Base-by-base conservation (phyloP, 1,140 invertebrate genomes). In the Popillia japonica region DNA sequence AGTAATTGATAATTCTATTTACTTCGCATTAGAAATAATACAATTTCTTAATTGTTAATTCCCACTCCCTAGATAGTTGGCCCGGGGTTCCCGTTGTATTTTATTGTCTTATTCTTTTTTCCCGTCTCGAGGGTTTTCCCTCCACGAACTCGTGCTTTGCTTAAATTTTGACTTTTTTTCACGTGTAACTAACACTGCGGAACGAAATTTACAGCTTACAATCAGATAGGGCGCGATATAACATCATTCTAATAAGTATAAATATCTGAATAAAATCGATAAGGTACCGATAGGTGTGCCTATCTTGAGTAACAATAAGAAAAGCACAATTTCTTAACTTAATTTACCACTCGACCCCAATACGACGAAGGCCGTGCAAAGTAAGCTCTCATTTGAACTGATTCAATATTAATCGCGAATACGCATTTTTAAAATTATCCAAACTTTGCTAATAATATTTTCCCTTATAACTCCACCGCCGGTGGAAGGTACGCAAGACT, bases 41-140 rank as follows among this genome's bases (percentile, higher is more conserved):
- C 75, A 83, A 83, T 83, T 81, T 82, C 78, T 79, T 83, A 81
- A 82, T 81, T 81, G 80, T 80, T 82, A 82, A 81, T 81, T 83
- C 79, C 77, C 76, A 76, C 78, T 79, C 80, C 78, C 79, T 74
- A 78, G 79, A 78, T 77, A 78, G 40, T 48, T 48, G 44, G 7
- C 44, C 44, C 17, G 17, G 14, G 22, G 44, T 23, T 6, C 64
- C 64, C 11, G 22, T 34, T 27, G 64, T 20, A 68, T 34, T 68
- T 68, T 68, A 68, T 68, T 68, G 20, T 14, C 20, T 68, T 68
- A 14, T 10, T n/a, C 22, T 68, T 68, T 68, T 68, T 68, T 10
- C 64, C 64, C 20, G 22, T 68, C 64, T 68, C 64, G 22, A 68
- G 64, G 64, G 64, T 68, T 68, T 68, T 10, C 11, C 8, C 22